Evolutionary conservation across 2,113 vertebrate species (phyloP), one percentile per base, ranked within the genome.

Genomic region (Ailuropoda melanoleuca): DNA sequence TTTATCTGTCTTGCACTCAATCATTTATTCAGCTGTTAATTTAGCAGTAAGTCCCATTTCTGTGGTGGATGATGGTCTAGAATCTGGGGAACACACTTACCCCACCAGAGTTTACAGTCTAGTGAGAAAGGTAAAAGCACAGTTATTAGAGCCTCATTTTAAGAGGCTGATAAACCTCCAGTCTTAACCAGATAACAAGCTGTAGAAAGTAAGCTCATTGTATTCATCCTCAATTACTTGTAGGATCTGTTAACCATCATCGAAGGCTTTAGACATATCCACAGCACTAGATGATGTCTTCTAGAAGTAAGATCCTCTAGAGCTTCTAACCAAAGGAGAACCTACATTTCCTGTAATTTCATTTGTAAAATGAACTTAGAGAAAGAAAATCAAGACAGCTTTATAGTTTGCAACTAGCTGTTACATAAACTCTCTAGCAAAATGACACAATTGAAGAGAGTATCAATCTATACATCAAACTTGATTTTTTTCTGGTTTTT

Each of bases 361-460:
- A 56, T 48, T 83, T 90, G 10, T 72, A 75, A 97, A 93, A 74
- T 92, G 72, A 80, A 80, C 29, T 46, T 46, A 94, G 64, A 95
- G 23, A 60, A 53, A 53, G 29, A 10, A 86, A 92, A 92, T 83
- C 46, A 95, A 92, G 39, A 81, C 60, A 86, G 10, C 13, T 81
- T 74, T 60, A 46, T 43, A 88, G 55, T 34, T 78, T 89, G 55
- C 12, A 83, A 78, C n/a, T 50, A 70, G 17, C 43, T 48, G 50
- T 83, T 82, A 75, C 24, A 29, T n/a, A 78, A 75, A 78, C 37
- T 88, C 11, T 53, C 24, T 26, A 66, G 77, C 48, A 50, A 87
- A 89, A 90, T 26, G 21, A 88, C 37, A 37, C 29, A 19, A 82
- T 15, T 23, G 43, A 60, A 86, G 39, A 68, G 29, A 85, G 23